phyloP scores from a whole-genome alignment of 2,888 invertebrate species.

The Aporophyla nigra region DNA sequence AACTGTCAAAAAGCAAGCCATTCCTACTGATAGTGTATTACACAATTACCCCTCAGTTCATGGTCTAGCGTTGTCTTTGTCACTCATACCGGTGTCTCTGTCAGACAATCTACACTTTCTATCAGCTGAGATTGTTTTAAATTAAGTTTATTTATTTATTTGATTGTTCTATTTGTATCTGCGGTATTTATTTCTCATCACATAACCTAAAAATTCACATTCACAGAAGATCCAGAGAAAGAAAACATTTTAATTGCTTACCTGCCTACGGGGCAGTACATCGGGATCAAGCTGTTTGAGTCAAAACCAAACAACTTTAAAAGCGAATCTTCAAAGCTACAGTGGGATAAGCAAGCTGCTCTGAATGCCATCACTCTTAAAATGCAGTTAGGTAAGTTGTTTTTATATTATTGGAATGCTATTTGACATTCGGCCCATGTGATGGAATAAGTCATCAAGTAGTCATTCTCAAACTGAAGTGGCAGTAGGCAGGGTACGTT shows the following conservation, averaged over 20 bases:
- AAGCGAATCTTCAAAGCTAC: constrained; percentile 90
- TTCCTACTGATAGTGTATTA: too few relatives aligned
- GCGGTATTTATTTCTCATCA: not conserved
- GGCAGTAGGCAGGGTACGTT: too few relatives aligned
- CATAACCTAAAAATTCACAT: not conserved
- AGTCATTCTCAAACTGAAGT: too few relatives aligned
- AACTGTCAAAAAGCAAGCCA: too few relatives aligned
- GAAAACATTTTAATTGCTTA: constrained; percentile 92
- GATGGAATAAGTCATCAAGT: too few relatives aligned
- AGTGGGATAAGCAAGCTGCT: constrained; percentile 93
- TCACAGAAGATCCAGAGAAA: constrained; percentile 82
- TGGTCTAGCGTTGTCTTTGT: not conserved
- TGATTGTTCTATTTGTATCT: not conserved
- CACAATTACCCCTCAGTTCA: too few relatives aligned
- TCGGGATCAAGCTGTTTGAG: constrained; percentile 93
- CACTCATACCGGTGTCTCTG: too few relatives aligned
- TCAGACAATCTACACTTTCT: not conserved
- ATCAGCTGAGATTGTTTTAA: too few relatives aligned
- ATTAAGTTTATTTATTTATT: not conserved
- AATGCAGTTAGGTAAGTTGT: constrained; percentile 86
- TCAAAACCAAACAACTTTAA: constrained; percentile 91
- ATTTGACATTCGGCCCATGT: too few relatives aligned
- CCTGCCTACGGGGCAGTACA: constrained; percentile 91
- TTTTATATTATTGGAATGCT: not conserved
- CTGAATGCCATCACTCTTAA: constrained; percentile 92